A percentile compares a stretch with the other conserved stretches of the same genome.
Conservation (phyloP, 35 echinoderm and acorn worm genomes). For the Holothuria glaberrima region DNA sequence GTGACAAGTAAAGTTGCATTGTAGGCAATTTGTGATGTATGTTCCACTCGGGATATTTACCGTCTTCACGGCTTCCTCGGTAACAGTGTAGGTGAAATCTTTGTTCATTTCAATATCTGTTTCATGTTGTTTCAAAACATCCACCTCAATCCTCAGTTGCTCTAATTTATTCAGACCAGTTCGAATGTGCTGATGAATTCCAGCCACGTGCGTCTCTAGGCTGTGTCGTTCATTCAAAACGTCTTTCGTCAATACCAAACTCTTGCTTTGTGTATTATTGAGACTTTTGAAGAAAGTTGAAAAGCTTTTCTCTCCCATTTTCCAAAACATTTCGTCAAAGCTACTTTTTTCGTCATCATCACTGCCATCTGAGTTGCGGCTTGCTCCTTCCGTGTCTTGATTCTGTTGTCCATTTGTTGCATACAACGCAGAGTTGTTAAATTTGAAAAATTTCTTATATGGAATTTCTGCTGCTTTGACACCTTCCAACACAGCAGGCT, state of each 20-base stretch:
- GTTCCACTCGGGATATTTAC: slow-evolving; percentile 15
- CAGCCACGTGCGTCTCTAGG: slow-evolving; percentile 42
- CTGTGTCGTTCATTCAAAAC: slow-evolving; percentile 60
- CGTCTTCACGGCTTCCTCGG: not conserved
- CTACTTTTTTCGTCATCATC: not conserved
- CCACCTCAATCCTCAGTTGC: slow-evolving; percentile 45
- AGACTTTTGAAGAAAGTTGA: slow-evolving; percentile 45
- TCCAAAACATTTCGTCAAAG: slow-evolving; percentile 74
- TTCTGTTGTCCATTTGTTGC: not conserved
- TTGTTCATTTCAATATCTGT: slow-evolving; percentile 63
- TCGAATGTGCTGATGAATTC: slow-evolving; percentile 52
- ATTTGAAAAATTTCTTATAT: slow-evolving; percentile 51
- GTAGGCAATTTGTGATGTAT: slow-evolving; percentile 59
- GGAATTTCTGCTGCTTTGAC: slow-evolving; percentile 58
- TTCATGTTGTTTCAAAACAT: slow-evolving; percentile 46
- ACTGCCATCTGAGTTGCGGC: not conserved
- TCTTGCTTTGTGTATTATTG: slow-evolving; percentile 41
- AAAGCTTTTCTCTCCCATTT: slow-evolving; percentile 77
- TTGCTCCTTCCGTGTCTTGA: not conserved
- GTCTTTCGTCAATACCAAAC: slow-evolving; percentile 57
- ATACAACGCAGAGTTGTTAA: slow-evolving; percentile 78
- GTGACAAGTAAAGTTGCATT: slow-evolving; percentile 59
- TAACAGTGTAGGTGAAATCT: slow-evolving; percentile 52
- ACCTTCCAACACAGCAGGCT: slow-evolving; percentile 61
- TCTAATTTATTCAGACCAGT: slow-evolving; percentile 63